A percentile compares a stretch with the other conserved stretches of the same genome.
These are phyloP conservation scores for Osmerus eperlanus DNA, from an alignment of 2,113 vertebrate species.

Conservation along the genomic window DNA sequence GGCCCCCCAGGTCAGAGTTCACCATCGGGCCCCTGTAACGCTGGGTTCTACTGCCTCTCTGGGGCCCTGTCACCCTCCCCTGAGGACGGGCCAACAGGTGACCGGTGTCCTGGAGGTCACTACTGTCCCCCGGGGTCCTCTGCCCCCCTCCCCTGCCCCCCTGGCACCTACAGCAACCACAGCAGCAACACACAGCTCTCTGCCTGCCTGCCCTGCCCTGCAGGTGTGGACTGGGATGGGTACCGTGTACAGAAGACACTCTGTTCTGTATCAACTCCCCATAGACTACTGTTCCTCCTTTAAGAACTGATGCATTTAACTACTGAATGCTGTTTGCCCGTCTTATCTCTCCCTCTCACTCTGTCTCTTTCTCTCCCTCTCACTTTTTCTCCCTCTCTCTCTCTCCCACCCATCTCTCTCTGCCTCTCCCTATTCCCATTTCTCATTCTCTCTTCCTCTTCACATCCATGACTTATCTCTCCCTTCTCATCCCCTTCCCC, in stretches of 20 bases:
- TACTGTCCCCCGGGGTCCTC: conserved; percentile 78
- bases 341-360: not conserved
- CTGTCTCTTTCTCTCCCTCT: not conserved
- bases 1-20: conserved; percentile 58
- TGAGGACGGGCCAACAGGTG: conserved; percentile 67
- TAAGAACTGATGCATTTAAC: too few relatives aligned
- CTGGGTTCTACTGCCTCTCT: conserved; percentile 75
- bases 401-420: not conserved
- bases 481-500: not conserved
- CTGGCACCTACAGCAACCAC: conserved; percentile 75
- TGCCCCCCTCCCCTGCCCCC: conserved; percentile 71
- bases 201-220: conserved; percentile 75
- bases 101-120: conserved; percentile 73
- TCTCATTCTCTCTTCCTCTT: not conserved
- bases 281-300: too few relatives aligned
- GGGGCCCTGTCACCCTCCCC: conserved; percentile 68
- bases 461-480: not conserved
- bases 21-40: conserved; percentile 70
- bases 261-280: too few relatives aligned
- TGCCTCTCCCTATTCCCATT: not conserved
- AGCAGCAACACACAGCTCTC: conserved; percentile 63
- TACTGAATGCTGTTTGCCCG: not conserved
- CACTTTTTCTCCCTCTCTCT: not conserved
- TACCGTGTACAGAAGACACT: conserved; percentile 7
- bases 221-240: conserved; percentile 64